These are phyloP conservation scores for Streptopelia turtur DNA, from an alignment of 2,797 vertebrate species.

Conservation along the genomic window DNA sequence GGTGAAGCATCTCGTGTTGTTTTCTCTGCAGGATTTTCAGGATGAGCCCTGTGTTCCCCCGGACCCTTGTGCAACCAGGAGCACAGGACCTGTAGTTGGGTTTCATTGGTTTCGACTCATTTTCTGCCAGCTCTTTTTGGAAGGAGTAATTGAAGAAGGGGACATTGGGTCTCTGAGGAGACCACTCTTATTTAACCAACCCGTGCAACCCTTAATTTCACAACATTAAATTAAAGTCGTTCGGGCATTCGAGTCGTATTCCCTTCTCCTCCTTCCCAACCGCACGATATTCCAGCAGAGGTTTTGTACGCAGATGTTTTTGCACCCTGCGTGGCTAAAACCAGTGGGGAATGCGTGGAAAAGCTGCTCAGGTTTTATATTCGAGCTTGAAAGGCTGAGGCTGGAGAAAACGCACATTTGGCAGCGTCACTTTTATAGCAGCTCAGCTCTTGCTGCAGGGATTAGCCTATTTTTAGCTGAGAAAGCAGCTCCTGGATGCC, in stretches of 20 bases:
- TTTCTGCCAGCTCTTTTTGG: neutral
- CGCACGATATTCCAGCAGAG: neutral
- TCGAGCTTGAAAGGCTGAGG: neutral
- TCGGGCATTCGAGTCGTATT: neutral
- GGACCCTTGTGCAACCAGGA: fast-evolving
- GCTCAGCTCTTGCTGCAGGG: neutral
- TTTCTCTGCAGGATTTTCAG: too few species aligned
- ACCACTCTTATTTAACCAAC: fast-evolving
- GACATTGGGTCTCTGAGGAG: neutral
- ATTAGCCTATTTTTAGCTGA: neutral
- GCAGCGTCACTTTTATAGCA: neutral
- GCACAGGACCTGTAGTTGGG: neutral
- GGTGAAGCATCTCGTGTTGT: fast-evolving
- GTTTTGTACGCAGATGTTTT: neutral
- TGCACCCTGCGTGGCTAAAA: neutral
- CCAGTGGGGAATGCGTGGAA: neutral
- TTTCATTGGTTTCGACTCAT: neutral
- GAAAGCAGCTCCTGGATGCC: neutral
- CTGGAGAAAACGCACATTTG: neutral
- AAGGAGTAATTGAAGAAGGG: neutral
- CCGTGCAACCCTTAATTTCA: fast-evolving
- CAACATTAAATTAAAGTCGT: too few species aligned
- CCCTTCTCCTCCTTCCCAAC: neutral
- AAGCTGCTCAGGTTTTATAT: neutral
- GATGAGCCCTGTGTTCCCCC: neutral